Evolutionary conservation across 1,140 invertebrate species (phyloP), one percentile per base, ranked within the genome.

Genomic region (Eumaeus atala): DNA sequence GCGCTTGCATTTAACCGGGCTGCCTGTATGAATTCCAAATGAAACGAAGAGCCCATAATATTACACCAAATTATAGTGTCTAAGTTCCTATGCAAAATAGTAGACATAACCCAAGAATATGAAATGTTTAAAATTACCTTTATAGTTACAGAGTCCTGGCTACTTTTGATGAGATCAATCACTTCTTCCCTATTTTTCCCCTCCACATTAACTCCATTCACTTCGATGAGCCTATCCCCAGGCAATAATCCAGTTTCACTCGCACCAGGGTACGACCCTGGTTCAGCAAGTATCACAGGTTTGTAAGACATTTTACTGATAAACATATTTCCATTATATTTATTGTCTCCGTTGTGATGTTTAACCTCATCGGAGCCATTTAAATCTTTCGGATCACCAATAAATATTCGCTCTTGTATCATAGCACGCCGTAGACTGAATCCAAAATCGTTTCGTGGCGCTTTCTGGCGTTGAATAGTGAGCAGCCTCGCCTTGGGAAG

Each of bases 221-320:
- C 95, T 89, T 97, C 95, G 56, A 98, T 89, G 0, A 99, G 90
- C 68, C 95, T 90, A 87, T 99, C 97, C 9, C 97, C 97, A 36
- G 97, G 97, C 44, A 98, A 79, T 9, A 98, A 88, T n/a, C 93
- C 95, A 16, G 94, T 95, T 56, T 95, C 92, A 76, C 92, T 92
- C 49, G 92, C 90, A 50, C 92, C 92, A 28, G 92, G 90, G 69
- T 93, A 90, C n/a, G 91, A 92, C 35, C 95, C 95, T 0, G 97
- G 96, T 83, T 98, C 97, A 6, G 96, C 97, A 74, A 98, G 96
- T 48, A 97, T 95, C 2, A 97, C 95, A 33, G 94, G 91, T 60
- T 92, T 92, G 78, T 93, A 85, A n/a, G 85, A 89, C 44, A 90
- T 81, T 56, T 89, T 90, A 54, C 75, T 88, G 11, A 77, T 70